These are phyloP conservation scores for Nansenia antarctica DNA, from an alignment of 2,113 vertebrate species.

Conservation along the genomic window DNA sequence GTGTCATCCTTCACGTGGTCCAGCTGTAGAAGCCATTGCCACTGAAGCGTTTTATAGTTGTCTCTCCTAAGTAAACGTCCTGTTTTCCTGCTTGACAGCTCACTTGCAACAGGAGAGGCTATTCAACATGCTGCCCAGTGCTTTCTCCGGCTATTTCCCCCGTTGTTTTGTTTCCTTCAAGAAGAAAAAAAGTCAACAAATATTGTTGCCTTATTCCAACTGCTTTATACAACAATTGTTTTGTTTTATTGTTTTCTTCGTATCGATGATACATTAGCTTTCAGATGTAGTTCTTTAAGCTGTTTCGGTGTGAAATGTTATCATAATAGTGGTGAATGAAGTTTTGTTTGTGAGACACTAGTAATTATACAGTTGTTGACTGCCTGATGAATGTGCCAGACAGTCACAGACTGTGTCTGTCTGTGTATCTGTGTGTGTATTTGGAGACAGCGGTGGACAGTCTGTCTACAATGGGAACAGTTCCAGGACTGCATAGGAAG, in stretches of 20 bases:
- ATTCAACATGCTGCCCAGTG: neutral
- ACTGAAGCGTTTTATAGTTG: neutral
- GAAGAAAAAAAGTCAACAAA: too few species aligned
- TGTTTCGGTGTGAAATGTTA: too few species aligned
- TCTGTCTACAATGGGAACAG: too few species aligned
- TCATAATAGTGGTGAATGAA: too few species aligned
- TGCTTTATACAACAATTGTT: too few species aligned
- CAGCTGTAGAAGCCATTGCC: neutral
- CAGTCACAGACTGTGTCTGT: neutral
- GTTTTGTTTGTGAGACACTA: too few species aligned
- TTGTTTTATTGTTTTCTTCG: too few species aligned
- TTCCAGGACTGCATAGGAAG: neutral
- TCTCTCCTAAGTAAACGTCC: constrained; percentile 18
- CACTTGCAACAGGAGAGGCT: neutral
- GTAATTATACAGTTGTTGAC: neutral
- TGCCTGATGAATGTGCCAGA: neutral
- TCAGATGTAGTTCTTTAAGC: too few species aligned
- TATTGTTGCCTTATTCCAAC: too few species aligned
- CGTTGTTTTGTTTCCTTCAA: neutral
- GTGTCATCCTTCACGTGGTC: constrained; percentile 10
- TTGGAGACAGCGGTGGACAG: too few species aligned
- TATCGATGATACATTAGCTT: too few species aligned
- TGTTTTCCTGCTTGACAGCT: constrained; percentile 11
- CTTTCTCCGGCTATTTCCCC: neutral
- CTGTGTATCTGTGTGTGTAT: neutral